These are phyloP conservation scores for Dipodomys ordii DNA, from an alignment of 2,113 vertebrate species.

Conservation along the genomic window DNA sequence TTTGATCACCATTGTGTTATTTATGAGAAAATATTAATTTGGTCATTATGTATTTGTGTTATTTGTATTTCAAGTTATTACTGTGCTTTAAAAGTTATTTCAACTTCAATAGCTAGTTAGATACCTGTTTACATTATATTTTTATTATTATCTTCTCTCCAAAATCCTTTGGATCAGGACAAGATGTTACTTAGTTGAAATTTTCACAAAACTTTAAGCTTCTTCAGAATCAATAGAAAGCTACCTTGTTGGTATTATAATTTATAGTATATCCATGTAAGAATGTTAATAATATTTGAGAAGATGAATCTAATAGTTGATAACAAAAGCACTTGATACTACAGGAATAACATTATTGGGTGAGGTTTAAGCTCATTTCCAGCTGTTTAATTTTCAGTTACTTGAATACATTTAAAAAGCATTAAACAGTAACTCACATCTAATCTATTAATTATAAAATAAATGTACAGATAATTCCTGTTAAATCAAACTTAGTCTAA, in stretches of 20 bases:
- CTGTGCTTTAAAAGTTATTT: neutral
- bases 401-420: neutral
- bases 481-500: neutral
- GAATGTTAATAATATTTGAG: neutral
- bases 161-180: neutral
- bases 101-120: neutral
- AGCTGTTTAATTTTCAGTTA: neutral
- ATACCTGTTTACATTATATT: too few species aligned
- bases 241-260: neutral
- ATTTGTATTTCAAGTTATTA: neutral
- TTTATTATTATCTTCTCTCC: neutral
- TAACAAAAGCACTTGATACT: neutral
- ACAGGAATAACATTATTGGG: neutral
- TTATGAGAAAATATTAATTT: neutral
- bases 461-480: neutral
- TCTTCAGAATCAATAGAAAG: neutral
- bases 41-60: neutral
- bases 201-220: neutral
- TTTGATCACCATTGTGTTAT: too few species aligned
- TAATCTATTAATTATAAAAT: neutral
- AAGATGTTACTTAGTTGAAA: neutral
- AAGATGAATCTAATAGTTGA: neutral
- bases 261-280: neutral
- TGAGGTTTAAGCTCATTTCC: neutral
- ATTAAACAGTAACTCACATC: neutral